These are phyloP conservation scores for Spheniscus humboldti DNA, from an alignment of 2,797 vertebrate species.

Conservation along the genomic window DNA sequence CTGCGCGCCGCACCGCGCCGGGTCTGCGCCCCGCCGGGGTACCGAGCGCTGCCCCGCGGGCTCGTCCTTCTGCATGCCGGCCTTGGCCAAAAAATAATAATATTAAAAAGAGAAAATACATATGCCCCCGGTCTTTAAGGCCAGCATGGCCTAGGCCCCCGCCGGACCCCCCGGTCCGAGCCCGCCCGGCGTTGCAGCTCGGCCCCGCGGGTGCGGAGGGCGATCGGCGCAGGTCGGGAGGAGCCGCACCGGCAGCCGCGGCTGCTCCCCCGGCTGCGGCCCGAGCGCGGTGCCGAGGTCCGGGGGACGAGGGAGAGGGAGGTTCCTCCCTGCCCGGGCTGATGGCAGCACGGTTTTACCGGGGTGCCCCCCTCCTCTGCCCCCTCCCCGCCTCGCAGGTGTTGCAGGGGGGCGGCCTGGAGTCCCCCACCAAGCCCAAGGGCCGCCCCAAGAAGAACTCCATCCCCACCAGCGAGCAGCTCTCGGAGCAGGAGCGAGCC, in stretches of 20 bases:
- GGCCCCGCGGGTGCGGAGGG: not conserved
- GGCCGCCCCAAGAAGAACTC: constrained; percentile 98
- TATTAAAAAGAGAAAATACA: too few species aligned
- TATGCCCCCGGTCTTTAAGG: not conserved
- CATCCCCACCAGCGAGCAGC: constrained; percentile 93
- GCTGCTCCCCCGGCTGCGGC: not conserved
- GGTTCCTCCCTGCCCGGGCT: too few species aligned
- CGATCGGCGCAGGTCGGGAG: not conserved
- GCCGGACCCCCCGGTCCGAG: not conserved
- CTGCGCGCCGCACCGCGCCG: not conserved
- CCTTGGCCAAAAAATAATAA: not conserved
- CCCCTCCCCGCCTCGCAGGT: constrained; percentile 75
- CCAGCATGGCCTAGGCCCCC: not conserved
- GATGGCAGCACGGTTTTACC: not conserved
- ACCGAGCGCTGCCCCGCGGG: not conserved
- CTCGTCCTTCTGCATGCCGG: not conserved
- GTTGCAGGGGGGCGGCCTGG: constrained; percentile 92
- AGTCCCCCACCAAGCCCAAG: constrained; percentile 97
- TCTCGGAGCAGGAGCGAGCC: constrained; percentile 88
- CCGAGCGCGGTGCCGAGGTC: not conserved
- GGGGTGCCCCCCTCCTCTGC: not conserved
- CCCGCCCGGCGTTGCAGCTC: not conserved
- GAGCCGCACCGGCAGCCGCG: not conserved
- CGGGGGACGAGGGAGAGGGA: too few species aligned
- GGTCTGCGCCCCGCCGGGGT: not conserved